Base-by-base conservation (phyloP, 2,113 vertebrate genomes). In the Herpailurus yagouaroundi region DNA sequence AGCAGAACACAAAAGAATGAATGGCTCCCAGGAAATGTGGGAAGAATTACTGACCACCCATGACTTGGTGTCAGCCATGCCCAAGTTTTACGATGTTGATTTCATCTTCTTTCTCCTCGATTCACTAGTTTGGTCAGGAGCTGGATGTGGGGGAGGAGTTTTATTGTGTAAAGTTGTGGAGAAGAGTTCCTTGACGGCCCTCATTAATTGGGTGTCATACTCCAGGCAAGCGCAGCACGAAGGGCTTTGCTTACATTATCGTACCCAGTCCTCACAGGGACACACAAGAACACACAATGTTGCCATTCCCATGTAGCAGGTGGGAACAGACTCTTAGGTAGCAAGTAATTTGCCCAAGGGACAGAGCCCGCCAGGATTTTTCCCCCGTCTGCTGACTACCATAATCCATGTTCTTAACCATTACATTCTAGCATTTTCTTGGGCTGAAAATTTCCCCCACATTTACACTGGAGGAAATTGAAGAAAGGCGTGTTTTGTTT, bases 1-100 rank as follows among this genome's bases (percentile, higher is more conserved):
- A 45, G 31, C 19, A 33, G 33, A 5, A 5, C 3, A 1, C 6
- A 10, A 15, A n/a, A 79, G 74, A 48, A 76, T 31, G 77, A 52
- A 0, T 21, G 33, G 38, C 48, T 18, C 60, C 27, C 21, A 29
- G n/a, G 18, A 10, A 29, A 36, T 2, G 36, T 16, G n/a, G 38
- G 7, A 23, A 82, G 52, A 19, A 1, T 4, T 29, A 8, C 1
- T 5, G 52, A 41, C 55, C 7, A 1, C 45, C 45, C 27, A 0
- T 2, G 4, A 38, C 41, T 33, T 66, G 50, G 23, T 1, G 11
- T 31, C 52, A 14, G 0, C 15, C 4, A 5, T 3, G 0, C 29
- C 66, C 50, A 3, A 2, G 1, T 45, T 27, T 1, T 15, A 33
- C 12, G 0, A 4, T 10, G 16, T 52, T 18, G 31, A 23, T 13